A percentile compares a stretch with the other conserved stretches of the same genome.
Conservation (phyloP, 2,797 vertebrate species). For the Arctocebus calabarensis region DNA sequence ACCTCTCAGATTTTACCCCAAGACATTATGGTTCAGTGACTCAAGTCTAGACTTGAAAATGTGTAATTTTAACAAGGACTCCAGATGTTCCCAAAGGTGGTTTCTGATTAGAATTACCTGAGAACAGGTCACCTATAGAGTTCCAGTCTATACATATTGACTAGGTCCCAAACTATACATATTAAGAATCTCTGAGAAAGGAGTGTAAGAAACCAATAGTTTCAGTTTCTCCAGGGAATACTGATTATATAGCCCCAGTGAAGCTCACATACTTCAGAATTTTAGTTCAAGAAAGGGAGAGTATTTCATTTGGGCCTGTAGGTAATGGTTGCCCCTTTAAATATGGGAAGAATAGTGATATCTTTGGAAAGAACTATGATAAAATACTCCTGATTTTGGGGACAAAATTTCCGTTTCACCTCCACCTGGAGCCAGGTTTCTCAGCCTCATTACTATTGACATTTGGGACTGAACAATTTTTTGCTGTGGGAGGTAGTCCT, state of each 20-base stretch:
- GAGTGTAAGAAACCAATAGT: background rate
- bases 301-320: background rate
- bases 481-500: background rate
- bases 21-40: background rate
- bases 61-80: conserved; percentile 4
- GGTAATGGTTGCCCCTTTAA: background rate
- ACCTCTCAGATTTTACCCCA: background rate
- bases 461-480: background rate
- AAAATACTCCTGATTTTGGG: background rate
- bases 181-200: background rate
- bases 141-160: too few relatives aligned
- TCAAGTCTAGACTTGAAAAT: background rate
- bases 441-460: background rate
- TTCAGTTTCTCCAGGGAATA: background rate
- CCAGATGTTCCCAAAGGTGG: background rate
- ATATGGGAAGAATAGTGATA: background rate
- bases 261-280: background rate
- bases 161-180: background rate
- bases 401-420: background rate
- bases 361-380: background rate
- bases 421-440: background rate
- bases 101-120: conserved; percentile 13
- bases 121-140: background rate
- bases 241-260: background rate
- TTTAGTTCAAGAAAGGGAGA: background rate